Conservation (phyloP, 2,797 vertebrate genomes). For the Perodicticus potto region DNA sequence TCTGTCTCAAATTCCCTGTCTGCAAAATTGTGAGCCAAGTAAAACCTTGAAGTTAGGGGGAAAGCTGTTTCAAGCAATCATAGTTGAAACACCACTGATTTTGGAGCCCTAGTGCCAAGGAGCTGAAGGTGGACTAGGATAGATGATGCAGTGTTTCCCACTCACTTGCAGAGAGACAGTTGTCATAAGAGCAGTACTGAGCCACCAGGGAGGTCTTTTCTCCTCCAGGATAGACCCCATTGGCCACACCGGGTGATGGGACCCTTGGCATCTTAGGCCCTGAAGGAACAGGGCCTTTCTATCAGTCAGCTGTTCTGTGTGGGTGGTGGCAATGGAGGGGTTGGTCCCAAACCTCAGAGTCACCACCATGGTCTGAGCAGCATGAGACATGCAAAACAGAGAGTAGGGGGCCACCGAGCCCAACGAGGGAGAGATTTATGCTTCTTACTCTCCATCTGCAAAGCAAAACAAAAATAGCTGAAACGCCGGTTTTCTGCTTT, state of each 20-base stretch:
- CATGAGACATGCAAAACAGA: slow-evolving; percentile 57
- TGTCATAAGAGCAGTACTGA: background rate
- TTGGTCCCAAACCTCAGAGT: background rate
- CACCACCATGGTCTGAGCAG: slow-evolving; percentile 33
- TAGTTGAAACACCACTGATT: background rate
- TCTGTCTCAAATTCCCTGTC: background rate
- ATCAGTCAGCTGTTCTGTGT: background rate
- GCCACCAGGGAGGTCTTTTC: background rate
- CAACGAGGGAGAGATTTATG: slow-evolving; percentile 86
- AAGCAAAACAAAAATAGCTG: slow-evolving; percentile 91
- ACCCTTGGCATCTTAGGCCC: background rate
- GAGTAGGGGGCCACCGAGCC: background rate
- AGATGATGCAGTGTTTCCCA: background rate
- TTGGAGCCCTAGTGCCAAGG: background rate
- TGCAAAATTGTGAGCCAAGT: background rate
- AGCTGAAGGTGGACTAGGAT: background rate
- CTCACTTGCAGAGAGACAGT: background rate
- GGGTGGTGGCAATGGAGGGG: background rate
- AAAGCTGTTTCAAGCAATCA: background rate
- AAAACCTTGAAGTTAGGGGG: background rate
- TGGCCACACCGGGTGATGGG: background rate
- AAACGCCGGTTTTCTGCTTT: slow-evolving; percentile 90
- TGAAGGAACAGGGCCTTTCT: background rate
- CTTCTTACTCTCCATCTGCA: slow-evolving; percentile 89
- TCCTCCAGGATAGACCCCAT: background rate